Conservation (phyloP, 2,797 vertebrate genomes). For the Myotis planiceps region DNA sequence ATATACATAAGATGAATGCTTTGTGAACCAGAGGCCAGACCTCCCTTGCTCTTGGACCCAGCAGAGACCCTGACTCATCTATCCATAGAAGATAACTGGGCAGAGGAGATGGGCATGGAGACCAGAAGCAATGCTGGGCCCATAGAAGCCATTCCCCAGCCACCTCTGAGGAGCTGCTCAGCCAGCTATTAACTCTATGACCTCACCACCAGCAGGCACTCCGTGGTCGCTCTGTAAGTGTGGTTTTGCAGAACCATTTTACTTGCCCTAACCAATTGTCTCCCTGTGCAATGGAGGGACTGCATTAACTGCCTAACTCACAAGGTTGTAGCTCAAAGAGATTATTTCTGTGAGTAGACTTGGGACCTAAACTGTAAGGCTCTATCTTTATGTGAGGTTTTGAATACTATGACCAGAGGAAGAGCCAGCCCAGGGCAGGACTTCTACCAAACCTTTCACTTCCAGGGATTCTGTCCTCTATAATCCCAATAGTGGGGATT, state of each 20-base stretch:
- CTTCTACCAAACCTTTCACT: fast-evolving
- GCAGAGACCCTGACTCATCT: not conserved
- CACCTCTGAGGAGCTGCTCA: not conserved
- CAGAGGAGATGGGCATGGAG: too few relatives aligned
- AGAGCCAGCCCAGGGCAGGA: too few relatives aligned
- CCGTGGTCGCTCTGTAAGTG: fast-evolving
- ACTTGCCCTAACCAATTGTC: fast-evolving
- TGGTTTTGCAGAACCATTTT: fast-evolving
- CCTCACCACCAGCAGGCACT: not conserved
- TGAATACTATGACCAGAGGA: not conserved
- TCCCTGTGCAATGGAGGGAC: not conserved
- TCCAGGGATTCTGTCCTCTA: not conserved
- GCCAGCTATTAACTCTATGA: too few relatives aligned
- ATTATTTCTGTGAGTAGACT: too few relatives aligned
- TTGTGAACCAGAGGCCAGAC: not conserved
- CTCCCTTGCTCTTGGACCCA: not conserved
- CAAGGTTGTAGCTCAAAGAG: too few relatives aligned
- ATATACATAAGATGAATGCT: fast-evolving
- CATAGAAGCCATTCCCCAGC: not conserved
- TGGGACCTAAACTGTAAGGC: not conserved
- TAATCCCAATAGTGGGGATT: not conserved
- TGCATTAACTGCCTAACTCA: not conserved
- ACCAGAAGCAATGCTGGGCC: not conserved
- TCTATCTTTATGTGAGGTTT: fast-evolving
- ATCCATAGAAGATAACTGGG: not conserved